A percentile compares a stretch with the other conserved stretches of the same genome.
Conservation (phyloP, 1,140 invertebrate genomes). For the Pteromalus puparum region DNA sequence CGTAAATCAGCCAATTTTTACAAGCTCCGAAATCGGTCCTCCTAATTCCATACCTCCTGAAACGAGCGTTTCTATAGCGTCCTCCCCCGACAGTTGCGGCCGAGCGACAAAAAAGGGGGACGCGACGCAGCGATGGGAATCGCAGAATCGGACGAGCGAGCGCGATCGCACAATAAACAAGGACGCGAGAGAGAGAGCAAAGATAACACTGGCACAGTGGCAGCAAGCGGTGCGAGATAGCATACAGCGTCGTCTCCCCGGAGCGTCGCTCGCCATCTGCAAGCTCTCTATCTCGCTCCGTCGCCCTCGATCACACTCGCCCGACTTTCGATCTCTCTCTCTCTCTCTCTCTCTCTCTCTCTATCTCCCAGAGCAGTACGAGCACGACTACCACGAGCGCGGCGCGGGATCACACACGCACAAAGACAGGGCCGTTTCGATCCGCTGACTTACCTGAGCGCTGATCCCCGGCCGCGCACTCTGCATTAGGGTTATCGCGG, state of each 20-base stretch:
- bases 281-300: not conserved
- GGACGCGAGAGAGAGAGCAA: not conserved
- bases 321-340: no score
- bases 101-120: not conserved
- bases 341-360: no score
- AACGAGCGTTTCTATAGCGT: no score
- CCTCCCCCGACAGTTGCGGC: no score
- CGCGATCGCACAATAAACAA: not conserved
- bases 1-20: not conserved
- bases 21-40: no score
- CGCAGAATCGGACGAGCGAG: no score
- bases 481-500: slow-evolving; percentile 10
- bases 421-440: not conserved
- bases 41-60: not conserved
- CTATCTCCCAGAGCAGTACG: no score
- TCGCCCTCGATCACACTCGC: not conserved
- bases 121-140: no score
- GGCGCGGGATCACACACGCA: no score
- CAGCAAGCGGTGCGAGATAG: not conserved
- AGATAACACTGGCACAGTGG: not conserved
- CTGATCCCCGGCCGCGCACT: not conserved
- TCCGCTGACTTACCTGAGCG: not conserved
- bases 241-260: not conserved
- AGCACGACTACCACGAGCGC: no score
- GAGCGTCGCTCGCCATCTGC: not conserved